Conservation (phyloP, 2,888 invertebrate species). For the Gari tellinella region DNA sequence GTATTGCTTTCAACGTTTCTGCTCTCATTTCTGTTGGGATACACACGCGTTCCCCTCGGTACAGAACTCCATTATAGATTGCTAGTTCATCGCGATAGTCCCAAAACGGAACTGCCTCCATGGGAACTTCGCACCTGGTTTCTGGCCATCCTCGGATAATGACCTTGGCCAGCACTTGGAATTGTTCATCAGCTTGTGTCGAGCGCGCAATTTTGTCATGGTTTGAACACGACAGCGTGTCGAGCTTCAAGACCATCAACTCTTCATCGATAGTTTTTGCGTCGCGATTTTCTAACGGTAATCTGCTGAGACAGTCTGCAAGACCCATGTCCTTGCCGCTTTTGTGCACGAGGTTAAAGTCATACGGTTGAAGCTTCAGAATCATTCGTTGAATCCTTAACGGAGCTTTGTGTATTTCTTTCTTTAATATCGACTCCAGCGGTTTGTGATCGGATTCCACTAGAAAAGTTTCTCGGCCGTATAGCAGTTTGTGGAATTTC, state of each 20-base stretch:
- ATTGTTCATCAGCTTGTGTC: slow-evolving; percentile 22
- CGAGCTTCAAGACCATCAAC: slow-evolving; percentile 13
- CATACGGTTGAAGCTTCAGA: slow-evolving; percentile 35
- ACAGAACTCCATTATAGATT: slow-evolving; percentile 37
- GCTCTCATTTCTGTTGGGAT: slow-evolving; percentile 18
- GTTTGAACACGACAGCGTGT: slow-evolving; percentile 23
- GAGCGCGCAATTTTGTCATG: slow-evolving; percentile 26
- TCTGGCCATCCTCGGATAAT: slow-evolving; percentile 34
- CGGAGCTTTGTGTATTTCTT: slow-evolving; percentile 34
- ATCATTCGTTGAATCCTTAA: slow-evolving; percentile 27
- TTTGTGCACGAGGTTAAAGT: slow-evolving; percentile 41
- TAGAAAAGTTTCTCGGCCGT: no score
- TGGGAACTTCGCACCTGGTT: slow-evolving; percentile 18
- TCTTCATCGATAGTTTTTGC: slow-evolving; percentile 27
- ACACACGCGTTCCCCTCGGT: slow-evolving; percentile 27
- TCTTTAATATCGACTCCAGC: slow-evolving; percentile 43
- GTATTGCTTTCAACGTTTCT: slow-evolving; percentile 34
- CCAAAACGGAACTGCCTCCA: slow-evolving; percentile 20
- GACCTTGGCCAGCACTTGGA: slow-evolving; percentile 14
- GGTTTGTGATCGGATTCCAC: no score
- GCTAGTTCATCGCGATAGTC: slow-evolving; percentile 45
- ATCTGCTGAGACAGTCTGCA: slow-evolving; percentile 26
- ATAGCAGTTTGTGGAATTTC: slow-evolving; percentile 45
- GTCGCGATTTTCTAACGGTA: slow-evolving; percentile 20
- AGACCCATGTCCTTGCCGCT: slow-evolving; percentile 41